Base-by-base conservation (phyloP, 2,113 vertebrate species). In the Dicerorhinus sumatrensis region DNA sequence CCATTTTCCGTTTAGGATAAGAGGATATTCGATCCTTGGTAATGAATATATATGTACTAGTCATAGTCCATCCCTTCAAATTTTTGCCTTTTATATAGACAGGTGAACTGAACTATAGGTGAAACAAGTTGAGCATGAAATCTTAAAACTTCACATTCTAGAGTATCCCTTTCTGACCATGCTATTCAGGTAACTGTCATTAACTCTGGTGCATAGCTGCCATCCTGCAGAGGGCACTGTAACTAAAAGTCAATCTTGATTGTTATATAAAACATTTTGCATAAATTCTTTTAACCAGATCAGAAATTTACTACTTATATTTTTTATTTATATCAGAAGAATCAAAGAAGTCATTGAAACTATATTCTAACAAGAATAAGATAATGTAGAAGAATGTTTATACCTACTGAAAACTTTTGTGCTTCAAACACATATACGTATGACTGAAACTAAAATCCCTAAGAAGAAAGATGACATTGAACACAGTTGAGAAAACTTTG, bases 161-260 rank as follows among this genome's bases (percentile, higher is more conserved):
- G 79, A 85, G 36, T 80, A 51, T 67, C 31, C 5, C 6, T 83
- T 84, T 91, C 42, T 96, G 33, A 82, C 90, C 14, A 5, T 65
- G 46, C 42, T 92, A 1, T 54, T 97, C 39, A 51, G n/a, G 42
- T 89, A 48, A 36, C 67, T 18, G 36, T 86, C 54, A 56, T 81
- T 48, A 58, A 51, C 82, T 69, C 4, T 79, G 70, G 23, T 62
- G 31, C n/a, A 67, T 69, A 88, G 23, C 31, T 94, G 51, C 69
- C 29, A 36, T 46, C 79, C 94, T 96, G 82, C 73, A 97, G 97
- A 84, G 98, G 96, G 89, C 92, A 87, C 91, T 94, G 48, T 77
- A 70, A 77, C 48, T 87, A 80, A 95, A 81, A 92, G 23, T 63
- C 83, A 90, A 23, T 84, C 46, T 65, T 67, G 20, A 25, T 63